Base-by-base conservation (phyloP, 64 coral and sea anemone species). In the Acropora tenuis region DNA sequence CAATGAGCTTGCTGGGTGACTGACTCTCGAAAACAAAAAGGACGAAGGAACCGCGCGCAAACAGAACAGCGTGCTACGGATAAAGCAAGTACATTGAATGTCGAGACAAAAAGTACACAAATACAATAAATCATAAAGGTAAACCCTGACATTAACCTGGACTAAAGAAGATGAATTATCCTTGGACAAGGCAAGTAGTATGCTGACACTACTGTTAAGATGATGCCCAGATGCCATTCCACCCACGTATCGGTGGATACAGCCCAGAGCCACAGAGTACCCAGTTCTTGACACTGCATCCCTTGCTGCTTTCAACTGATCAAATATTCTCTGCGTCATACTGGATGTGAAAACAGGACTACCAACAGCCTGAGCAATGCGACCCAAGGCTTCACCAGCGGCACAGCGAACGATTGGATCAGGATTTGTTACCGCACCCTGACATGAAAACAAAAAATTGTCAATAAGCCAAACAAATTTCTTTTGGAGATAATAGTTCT, bases 171-270 rank as follows among this genome's bases (percentile, higher is more conserved):
- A 99, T 0, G 97, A 99, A 68, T 88, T 96, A 77, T 99, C 97
- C 79, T 99, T 94, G 52, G 97, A 90, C 30, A 99, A 92, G 13
- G 97, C 97, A 1, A 99, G 79, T 13, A 99, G 68, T 72, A 99
- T 99, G 53, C 97, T 99, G 15, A 99, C 97, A 82, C 97, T 99
- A 30, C 92, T 99, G 74, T 99, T 95, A 0, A 95, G 84, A 52
- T 99, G 97, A 78, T 99, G 94, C 0, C 97, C 97, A 67, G 97
- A 91, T 17, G 94, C 97, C 97, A 99, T 99, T 49, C 97, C 97
- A 50, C 97, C 97, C 67, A 99, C 97, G 86, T 99, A 99, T 42
- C 97, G 91, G 85, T 99, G 97, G 11, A 99, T 92, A 55, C 97
- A 99, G 1, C 97, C 97, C 10, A 99, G 86, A 10, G 97, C 97